phyloP scores from a whole-genome alignment of 2,888 invertebrate genomes.

The Margaritifera margaritifera region DNA sequence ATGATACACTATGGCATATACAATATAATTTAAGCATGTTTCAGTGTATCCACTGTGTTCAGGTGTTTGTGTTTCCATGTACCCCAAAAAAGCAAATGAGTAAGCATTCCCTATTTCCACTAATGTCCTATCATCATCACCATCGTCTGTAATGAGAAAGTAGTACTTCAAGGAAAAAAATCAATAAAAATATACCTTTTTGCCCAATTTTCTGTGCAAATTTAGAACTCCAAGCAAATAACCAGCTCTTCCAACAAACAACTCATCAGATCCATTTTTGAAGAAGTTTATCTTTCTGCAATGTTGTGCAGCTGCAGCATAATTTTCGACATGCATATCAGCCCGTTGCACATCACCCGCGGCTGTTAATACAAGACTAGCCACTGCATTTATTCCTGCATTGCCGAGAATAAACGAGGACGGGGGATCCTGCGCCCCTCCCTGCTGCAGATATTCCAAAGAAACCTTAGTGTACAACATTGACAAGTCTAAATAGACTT shows the following conservation, averaged over 20 bases:
- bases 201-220: constrained; percentile 75
- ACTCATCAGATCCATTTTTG: constrained; percentile 81
- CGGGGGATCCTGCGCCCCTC: constrained; percentile 75
- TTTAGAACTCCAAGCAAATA: constrained; percentile 86
- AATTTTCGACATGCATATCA: constrained; percentile 65
- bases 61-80: too few relatives aligned
- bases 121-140: too few relatives aligned
- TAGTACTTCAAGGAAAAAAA: neutral
- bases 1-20: too few relatives aligned
- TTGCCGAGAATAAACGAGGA: constrained; percentile 85
- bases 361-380: constrained; percentile 71
- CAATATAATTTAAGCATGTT: too few relatives aligned
- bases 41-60: too few relatives aligned
- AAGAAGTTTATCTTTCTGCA: constrained; percentile 73
- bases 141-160: neutral
- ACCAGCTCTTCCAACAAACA: constrained; percentile 89
- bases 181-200: constrained; percentile 28
- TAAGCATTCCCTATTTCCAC: too few relatives aligned
- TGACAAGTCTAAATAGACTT: constrained; percentile 77
- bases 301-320: constrained; percentile 72
- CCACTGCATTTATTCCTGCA: constrained; percentile 84
- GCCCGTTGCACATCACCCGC: constrained; percentile 68
- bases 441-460: constrained; percentile 73
- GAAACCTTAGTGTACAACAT: constrained; percentile 80
- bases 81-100: too few relatives aligned